Conservation (phyloP, 2,113 vertebrate species). For the Cavia porcellus region DNA sequence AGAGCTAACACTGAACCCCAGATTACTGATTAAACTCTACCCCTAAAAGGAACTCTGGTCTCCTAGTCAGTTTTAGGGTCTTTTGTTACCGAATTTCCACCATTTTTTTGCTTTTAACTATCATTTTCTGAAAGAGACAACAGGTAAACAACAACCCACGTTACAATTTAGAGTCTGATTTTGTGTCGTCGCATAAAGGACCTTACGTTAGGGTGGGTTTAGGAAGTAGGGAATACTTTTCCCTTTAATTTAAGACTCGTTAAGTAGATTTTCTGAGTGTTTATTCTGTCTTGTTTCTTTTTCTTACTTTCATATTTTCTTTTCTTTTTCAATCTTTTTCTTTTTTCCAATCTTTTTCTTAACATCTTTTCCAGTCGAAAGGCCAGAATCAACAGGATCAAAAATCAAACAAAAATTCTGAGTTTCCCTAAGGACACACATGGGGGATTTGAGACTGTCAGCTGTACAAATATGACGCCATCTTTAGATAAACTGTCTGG, state of each 20-base stretch:
- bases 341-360: not conserved
- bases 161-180: not conserved
- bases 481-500: conserved; percentile 76
- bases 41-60: not conserved
- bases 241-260: not conserved
- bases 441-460: conserved; percentile 74
- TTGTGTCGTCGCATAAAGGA: not conserved
- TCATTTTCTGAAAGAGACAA: not conserved
- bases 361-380: conserved; percentile 37
- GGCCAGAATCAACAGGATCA: conserved; percentile 77
- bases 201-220: too few species aligned
- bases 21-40: not conserved
- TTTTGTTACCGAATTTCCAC: not conserved
- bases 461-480: conserved; percentile 82
- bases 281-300: conserved; percentile 48
- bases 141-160: not conserved
- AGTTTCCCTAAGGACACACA: conserved; percentile 68
- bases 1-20: not conserved
- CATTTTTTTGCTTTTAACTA: not conserved
- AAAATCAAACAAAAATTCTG: conserved; percentile 78
- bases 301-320: conserved; percentile 41
- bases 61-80: not conserved
- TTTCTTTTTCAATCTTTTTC: not conserved
- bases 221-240: accelerated
- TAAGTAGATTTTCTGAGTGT: not conserved